Conservation (phyloP, 2,888 invertebrate species). For the Euphydryas editha region DNA sequence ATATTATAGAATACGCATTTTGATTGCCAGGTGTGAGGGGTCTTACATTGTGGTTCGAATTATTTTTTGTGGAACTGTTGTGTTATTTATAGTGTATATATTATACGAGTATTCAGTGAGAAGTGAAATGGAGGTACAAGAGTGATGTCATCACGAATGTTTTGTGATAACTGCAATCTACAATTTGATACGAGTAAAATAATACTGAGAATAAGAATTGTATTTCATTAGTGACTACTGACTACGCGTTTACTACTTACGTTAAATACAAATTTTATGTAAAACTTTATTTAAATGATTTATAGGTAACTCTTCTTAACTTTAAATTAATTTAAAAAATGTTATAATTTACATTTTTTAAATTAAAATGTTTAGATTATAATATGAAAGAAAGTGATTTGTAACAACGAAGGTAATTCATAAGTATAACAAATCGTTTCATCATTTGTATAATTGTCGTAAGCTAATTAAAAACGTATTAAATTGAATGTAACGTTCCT, state of each 20-base stretch:
- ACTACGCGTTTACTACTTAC: neutral
- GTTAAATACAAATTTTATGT: neutral
- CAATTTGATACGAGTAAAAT: constrained; percentile 33
- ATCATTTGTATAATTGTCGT: no score
- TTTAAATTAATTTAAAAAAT: neutral
- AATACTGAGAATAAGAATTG: constrained; percentile 26
- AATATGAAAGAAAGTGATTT: no score
- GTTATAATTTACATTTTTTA: no score
- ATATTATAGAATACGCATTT: constrained; percentile 33
- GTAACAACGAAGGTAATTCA: no score
- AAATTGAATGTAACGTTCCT: no score
- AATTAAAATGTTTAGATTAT: no score
- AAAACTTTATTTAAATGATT: neutral
- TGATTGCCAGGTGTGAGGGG: constrained; percentile 35
- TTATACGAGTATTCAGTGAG: neutral
- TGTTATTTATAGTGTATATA: no score
- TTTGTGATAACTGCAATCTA: constrained; percentile 39
- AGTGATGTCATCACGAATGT: constrained; percentile 43
- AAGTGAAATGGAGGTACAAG: constrained; percentile 29
- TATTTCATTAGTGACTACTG: neutral
- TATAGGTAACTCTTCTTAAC: neutral
- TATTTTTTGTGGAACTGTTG: constrained; percentile 1
- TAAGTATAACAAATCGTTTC: no score
- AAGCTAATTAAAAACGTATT: no score
- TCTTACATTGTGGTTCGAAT: constrained; percentile 16